These are phyloP conservation scores for Melanostoma mellinum DNA, from an alignment of 2,888 invertebrate genomes.

Conservation along the genomic window DNA sequence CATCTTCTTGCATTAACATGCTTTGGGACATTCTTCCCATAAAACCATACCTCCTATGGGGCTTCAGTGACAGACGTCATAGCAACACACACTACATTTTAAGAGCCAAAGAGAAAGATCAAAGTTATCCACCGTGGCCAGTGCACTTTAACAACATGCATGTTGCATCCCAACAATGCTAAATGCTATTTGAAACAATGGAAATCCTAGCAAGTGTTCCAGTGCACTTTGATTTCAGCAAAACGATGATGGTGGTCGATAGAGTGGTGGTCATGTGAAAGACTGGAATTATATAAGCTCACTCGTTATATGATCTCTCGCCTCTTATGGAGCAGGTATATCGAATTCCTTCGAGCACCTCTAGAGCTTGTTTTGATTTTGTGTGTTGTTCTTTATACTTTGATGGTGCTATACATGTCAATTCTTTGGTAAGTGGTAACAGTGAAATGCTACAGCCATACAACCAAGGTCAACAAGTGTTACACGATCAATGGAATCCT, in stretches of 20 bases:
- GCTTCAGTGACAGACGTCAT: conserved; percentile 11
- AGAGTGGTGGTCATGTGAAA: neutral
- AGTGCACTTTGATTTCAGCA: conserved; percentile 48
- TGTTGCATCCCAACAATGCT: conserved; percentile 50
- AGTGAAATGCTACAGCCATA: conserved; percentile 43
- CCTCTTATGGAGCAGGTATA: neutral
- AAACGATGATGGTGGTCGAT: conserved; percentile 20
- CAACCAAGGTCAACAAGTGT: conserved; percentile 60
- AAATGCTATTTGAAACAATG: conserved; percentile 42
- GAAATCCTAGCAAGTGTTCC: conserved; percentile 19
- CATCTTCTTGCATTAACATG: conserved; percentile 15
- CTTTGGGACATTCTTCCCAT: conserved; percentile 10
- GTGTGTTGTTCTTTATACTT: conserved; percentile 21
- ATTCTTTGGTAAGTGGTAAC: conserved; percentile 25
- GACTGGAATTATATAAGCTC: conserved; percentile 25
- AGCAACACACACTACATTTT: conserved; percentile 8
- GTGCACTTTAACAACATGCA: conserved; percentile 53
- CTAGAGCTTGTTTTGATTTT: conserved; percentile 30
- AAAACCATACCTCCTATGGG: conserved; percentile 21
- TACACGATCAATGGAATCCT: conserved; percentile 57
- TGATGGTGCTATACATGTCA: neutral
- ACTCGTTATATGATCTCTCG: conserved; percentile 1
- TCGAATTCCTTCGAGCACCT: conserved; percentile 12
- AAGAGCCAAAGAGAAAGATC: conserved; percentile 28
- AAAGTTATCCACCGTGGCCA: conserved; percentile 60